phyloP scores from a whole-genome alignment of 2,888 invertebrate genomes.

The Ectropis crepuscularia region DNA sequence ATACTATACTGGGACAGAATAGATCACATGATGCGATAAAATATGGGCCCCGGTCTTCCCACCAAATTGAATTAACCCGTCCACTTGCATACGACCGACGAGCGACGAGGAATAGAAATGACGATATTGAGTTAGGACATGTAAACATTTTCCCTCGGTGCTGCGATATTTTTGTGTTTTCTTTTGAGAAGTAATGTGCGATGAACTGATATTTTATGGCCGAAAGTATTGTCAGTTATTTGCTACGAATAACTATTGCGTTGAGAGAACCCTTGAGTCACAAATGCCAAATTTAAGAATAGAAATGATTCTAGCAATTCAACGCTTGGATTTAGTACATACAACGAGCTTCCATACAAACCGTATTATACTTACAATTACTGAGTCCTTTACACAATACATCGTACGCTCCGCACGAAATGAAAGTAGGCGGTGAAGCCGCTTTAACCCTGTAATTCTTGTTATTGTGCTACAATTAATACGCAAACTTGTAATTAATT shows the following conservation, averaged over 20 bases:
- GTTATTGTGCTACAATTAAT: conserved; percentile 83
- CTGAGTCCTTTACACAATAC: neutral
- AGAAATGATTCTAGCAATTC: neutral
- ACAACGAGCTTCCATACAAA: too few relatives aligned
- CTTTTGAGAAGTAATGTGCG: conserved; percentile 25
- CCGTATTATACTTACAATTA: neutral
- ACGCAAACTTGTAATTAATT: conserved; percentile 84
- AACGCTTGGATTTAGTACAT: too few relatives aligned
- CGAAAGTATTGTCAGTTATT: conserved; percentile 12
- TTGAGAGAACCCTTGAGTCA: neutral
- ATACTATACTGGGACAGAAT: conserved; percentile 82
- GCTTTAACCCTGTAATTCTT: conserved; percentile 69
- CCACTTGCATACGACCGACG: conserved; percentile 83
- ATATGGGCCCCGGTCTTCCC: conserved; percentile 79
- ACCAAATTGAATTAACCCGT: conserved; percentile 84
- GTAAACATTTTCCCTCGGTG: conserved; percentile 70
- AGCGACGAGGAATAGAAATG: conserved; percentile 80
- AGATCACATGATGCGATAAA: conserved; percentile 85
- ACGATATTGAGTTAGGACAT: conserved; percentile 75
- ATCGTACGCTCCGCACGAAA: conserved; percentile 14
- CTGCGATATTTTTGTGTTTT: conserved; percentile 49
- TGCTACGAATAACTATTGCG: neutral
- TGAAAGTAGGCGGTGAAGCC: conserved; percentile 39
- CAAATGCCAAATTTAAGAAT: neutral
- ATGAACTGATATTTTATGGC: conserved; percentile 16